Conservation (phyloP, 2,888 invertebrate genomes). For the Fragum fragum region DNA sequence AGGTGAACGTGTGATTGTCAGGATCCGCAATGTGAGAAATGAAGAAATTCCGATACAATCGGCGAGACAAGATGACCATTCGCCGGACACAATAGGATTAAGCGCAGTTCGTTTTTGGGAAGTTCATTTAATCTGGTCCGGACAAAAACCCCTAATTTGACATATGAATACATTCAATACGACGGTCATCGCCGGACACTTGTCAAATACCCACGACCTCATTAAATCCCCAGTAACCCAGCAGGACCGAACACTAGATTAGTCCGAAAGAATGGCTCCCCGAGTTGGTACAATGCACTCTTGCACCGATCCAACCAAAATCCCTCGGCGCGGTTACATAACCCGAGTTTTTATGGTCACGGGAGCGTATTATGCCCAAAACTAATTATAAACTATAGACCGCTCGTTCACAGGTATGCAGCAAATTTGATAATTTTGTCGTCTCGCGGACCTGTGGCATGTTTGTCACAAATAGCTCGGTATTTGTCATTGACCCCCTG, state of each 20-base stretch:
- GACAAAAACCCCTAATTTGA: conserved; percentile 71
- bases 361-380: conserved; percentile 66
- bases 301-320: conserved; percentile 38
- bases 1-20: conserved; percentile 53
- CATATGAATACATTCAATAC: conserved; percentile 69
- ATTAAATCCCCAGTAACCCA: conserved; percentile 64
- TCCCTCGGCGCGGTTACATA: conserved; percentile 60
- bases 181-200: conserved; percentile 60
- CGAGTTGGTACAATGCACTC: conserved; percentile 53
- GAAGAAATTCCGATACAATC: conserved; percentile 64
- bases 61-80: conserved; percentile 52
- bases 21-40: conserved; percentile 62
- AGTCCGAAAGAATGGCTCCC: conserved; percentile 64
- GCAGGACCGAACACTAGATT: conserved; percentile 66
- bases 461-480: conserved; percentile 25
- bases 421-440: conserved; percentile 43
- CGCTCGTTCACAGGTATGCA: conserved; percentile 40
- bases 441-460: conserved; percentile 24
- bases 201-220: conserved; percentile 67
- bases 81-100: conserved; percentile 64
- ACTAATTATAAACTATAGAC: conserved; percentile 67
- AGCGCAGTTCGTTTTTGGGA: conserved; percentile 63
- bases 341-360: conserved; percentile 53
- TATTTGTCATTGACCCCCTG: conserved; percentile 18
- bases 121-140: conserved; percentile 68